Evolutionary conservation across 2,797 vertebrate genomes (phyloP), one percentile per base, ranked within the genome.

Genomic region (Cuculus canorus): DNA sequence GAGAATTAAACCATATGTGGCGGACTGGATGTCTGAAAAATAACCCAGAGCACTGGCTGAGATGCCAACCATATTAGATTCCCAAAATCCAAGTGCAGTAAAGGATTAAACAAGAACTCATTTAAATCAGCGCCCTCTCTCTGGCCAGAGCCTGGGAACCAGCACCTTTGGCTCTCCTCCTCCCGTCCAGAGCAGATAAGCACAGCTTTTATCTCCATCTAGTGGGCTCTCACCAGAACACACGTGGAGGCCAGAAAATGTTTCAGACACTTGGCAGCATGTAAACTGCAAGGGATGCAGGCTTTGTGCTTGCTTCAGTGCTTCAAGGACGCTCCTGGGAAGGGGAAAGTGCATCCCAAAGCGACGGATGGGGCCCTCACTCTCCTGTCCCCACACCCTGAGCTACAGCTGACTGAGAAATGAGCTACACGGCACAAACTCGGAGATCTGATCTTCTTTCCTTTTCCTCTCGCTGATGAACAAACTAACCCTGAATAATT

Each of bases 21-120:
- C 99, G 98, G 1, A 99, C 99, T 0, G 99, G 99, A 94, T 99
- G 99, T 30, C 99, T 99, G 94, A 2, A 91, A 97, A 63, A 88
- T 10, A 86, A 14, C 3, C 24, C 28, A 32, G 41, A 13, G 59
- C 50, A 3, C 5, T 10, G 54, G 12, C 11, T 77, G 32, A 78
- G 65, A 17, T 10, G n/a, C 25, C 37, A 28, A 33, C 39, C 1
- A 28, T 57, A 1, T 7, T 3, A 64, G 10, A 1, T 8, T 13
- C 25, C 30, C 43, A 2, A 47, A 43, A 47, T 4, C 43, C 60
- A 14, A 37, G 22, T 0, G 39, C 30, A 47, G 47, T 6, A 28
- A 17, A 37, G 60, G 16, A 12, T 30, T 8, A 13, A 24, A 13
- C 8, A 11, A 16, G 41, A 25, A 39, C 7, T 3, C 8, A 11